These are phyloP conservation scores for Tachystola acroxantha DNA, from an alignment of 2,888 invertebrate genomes.

Conservation along the genomic window DNA sequence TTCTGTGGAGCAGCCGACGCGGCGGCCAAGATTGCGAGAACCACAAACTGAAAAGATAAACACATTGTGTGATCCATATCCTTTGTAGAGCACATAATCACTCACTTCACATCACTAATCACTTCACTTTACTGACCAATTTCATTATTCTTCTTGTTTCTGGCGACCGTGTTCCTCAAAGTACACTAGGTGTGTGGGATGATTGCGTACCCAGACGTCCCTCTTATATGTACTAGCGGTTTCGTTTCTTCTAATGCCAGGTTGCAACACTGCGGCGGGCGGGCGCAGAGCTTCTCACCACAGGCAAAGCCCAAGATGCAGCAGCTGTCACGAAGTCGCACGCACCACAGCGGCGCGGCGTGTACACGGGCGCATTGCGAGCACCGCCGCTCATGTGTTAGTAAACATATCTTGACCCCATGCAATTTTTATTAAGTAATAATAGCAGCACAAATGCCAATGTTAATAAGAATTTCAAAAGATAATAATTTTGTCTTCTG, in stretches of 20 bases:
- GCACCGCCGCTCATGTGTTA: constrained; percentile 27
- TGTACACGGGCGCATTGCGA: constrained; percentile 17
- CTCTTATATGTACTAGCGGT: constrained; percentile 55
- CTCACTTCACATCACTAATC: constrained; percentile 24
- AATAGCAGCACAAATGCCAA: constrained; percentile 53
- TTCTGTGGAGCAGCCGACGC: constrained; percentile 58
- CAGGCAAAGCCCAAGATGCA: constrained; percentile 35
- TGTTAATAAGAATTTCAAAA: constrained; percentile 55
- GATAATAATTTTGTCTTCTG: constrained; percentile 33
- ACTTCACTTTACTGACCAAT: constrained; percentile 48
- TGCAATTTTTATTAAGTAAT: constrained; percentile 49
- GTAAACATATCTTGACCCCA: constrained; percentile 43
- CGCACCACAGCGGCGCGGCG: constrained; percentile 5
- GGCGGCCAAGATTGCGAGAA: constrained; percentile 44
- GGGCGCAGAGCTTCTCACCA: constrained; percentile 32
- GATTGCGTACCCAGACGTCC: constrained; percentile 57
- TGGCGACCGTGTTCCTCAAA: constrained; percentile 47
- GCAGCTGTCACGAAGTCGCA: constrained; percentile 22
- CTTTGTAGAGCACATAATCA: constrained; percentile 25
- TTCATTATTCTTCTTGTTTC: constrained; percentile 55
- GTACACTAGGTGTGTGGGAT: constrained; percentile 56
- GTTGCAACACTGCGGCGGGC: constrained; percentile 55
- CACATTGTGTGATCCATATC: constrained; percentile 17
- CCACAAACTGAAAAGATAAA: constrained; percentile 55
- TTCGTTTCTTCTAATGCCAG: constrained; percentile 55